Conservation (phyloP, 2,888 invertebrate species). For the Deroplatys truncata region DNA sequence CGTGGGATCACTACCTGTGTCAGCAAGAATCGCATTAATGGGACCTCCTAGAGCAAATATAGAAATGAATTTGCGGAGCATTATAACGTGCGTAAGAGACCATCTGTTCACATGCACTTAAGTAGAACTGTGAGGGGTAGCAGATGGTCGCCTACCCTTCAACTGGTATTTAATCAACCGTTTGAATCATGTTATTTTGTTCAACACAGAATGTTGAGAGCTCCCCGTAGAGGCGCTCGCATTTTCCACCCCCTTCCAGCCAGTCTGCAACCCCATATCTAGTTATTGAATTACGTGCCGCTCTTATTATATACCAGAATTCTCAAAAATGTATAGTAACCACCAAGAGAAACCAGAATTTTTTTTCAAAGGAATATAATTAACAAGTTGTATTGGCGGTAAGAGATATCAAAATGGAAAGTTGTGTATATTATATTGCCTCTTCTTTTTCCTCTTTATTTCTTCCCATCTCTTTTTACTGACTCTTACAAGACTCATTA, state of each 20-base stretch:
- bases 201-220: background rate
- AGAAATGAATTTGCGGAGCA: too few relatives aligned
- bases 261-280: too few relatives aligned
- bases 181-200: background rate
- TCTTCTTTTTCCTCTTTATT: background rate
- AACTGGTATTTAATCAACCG: background rate
- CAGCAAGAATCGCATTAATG: too few relatives aligned
- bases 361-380: background rate
- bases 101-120: background rate
- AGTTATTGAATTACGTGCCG: too few relatives aligned
- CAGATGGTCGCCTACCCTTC: background rate
- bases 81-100: background rate
- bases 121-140: background rate
- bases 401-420: background rate
- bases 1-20: too few relatives aligned
- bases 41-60: too few relatives aligned
- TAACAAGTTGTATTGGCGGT: background rate
- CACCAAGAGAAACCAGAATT: background rate
- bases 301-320: background rate
- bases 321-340: background rate
- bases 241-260: too few relatives aligned
- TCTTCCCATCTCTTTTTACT: background rate
- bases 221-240: background rate
- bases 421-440: background rate
- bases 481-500: background rate